Base-by-base conservation (phyloP, 2,113 vertebrate species). In the Nesogale talazaci region DNA sequence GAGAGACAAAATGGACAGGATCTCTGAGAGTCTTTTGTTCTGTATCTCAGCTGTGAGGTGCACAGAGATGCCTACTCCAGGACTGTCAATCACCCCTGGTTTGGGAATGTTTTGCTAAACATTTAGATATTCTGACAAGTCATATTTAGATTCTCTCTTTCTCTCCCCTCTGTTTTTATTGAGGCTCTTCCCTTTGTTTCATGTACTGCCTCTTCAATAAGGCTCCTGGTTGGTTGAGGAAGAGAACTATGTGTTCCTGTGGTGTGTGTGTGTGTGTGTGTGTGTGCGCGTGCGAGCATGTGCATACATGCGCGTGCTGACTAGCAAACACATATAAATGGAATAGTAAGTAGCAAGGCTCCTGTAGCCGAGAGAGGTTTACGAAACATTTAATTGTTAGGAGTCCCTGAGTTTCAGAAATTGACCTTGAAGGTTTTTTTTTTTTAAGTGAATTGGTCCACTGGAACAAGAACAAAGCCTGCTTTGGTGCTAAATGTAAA, bases 401-500 rank as follows among this genome's bases (percentile, higher is more conserved):
- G 91, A 97, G 95, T 96, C 95, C 82, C 95, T 81, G 88, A 83
- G 92, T 96, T 97, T 94, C 81, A 78, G 83, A 92, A 89, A 91
- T 95, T 97, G 98, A 98, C 97, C 97, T 98, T 98, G 97, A 98
- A 96, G 97, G 95, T 97, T 97, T 95, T 95, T 96, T 61, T 61
- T 61, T 61, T 22, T 65, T 98, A 97, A 96, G 95, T 92, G 96
- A 97, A 97, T 96, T 96, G 97, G 98, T 97, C 98, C 97, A 92
- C 95, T 97, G 97, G 98, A 98, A 96, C 95, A 96, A 97, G 97
- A 96, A 98, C 97, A 98, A 98, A 98, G 94, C 94, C 94, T 95
- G 97, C 95, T 97, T 97, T 98, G 98, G 97, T 98, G 97, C 96
- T 97, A 97, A 96, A 97, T 98, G 97, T 98, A 98, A 98, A 98